A percentile compares a stretch with the other conserved stretches of the same genome.
These are phyloP conservation scores for Furcifer pardalis DNA, from an alignment of 2,797 vertebrate genomes.

Conservation along the genomic window DNA sequence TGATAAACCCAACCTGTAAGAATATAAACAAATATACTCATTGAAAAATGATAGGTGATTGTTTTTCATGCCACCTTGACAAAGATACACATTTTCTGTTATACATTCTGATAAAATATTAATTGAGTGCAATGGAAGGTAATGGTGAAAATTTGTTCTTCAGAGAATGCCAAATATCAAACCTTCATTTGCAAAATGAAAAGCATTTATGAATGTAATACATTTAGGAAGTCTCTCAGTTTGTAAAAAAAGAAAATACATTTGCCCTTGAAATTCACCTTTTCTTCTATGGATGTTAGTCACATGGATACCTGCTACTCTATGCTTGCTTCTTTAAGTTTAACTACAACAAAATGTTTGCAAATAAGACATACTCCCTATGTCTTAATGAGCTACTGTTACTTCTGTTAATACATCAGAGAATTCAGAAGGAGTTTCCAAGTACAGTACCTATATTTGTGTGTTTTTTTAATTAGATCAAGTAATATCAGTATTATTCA, in stretches of 20 bases:
- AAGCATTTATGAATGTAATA: neutral
- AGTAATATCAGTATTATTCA: neutral
- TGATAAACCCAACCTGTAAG: conserved; percentile 84
- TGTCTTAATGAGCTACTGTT: neutral
- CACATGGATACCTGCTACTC: neutral
- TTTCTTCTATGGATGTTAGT: neutral
- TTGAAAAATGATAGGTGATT: neutral
- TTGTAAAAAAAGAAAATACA: neutral
- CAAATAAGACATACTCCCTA: neutral
- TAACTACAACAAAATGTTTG: neutral
- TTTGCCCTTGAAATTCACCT: neutral
- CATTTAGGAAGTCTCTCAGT: neutral
- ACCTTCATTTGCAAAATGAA: neutral
- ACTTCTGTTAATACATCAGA: neutral
- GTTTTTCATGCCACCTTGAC: neutral
- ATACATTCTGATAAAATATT: neutral
- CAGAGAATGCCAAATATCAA: neutral
- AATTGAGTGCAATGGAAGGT: neutral
- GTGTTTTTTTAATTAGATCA: neutral
- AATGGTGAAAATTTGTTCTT: neutral
- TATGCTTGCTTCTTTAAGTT: neutral
- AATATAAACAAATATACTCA: conserved; percentile 45
- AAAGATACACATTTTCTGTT: neutral
- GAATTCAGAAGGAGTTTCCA: too few relatives aligned
- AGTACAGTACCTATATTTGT: neutral